These are phyloP conservation scores for Stegana nigrithorax DNA, from an alignment of 2,888 invertebrate species.

Conservation along the genomic window DNA sequence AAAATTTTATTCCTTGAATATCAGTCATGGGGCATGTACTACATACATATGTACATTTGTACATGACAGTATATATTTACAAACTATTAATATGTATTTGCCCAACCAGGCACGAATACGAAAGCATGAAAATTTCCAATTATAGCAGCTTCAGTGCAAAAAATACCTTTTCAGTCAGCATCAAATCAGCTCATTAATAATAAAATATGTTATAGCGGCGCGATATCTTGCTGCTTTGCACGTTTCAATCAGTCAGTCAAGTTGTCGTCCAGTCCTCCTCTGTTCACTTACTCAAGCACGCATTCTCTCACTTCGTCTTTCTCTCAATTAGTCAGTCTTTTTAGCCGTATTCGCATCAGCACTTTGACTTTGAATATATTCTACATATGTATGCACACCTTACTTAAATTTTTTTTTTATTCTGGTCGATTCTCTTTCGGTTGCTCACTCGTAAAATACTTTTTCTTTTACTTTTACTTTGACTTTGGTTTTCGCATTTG, in stretches of 20 bases:
- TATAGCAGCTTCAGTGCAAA: too few relatives aligned
- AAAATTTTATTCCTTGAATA: too few relatives aligned
- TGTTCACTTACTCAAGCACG: too few relatives aligned
- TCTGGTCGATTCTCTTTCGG: too few relatives aligned
- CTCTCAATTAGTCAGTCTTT: background rate
- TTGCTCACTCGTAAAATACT: too few relatives aligned
- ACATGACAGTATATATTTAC: too few relatives aligned
- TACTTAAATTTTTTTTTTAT: background rate
- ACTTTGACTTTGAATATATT: constrained; percentile 18
- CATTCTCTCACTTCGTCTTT: background rate
- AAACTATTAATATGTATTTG: too few relatives aligned
- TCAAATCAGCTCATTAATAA: constrained; percentile 6
- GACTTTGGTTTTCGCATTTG: background rate
- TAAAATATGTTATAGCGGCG: background rate
- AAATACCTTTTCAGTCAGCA: constrained; percentile 2
- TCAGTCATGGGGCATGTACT: too few relatives aligned
- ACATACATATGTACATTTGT: too few relatives aligned
- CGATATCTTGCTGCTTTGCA: background rate
- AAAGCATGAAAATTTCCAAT: too few relatives aligned
- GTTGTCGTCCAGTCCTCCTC: too few relatives aligned
- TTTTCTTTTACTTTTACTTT: background rate
- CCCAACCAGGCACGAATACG: background rate
- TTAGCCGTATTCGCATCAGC: background rate
- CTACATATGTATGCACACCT: constrained; percentile 9
- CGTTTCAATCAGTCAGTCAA: too few relatives aligned